Base-by-base conservation (phyloP, 1,140 invertebrate genomes). In the Drosophila ananassae region DNA sequence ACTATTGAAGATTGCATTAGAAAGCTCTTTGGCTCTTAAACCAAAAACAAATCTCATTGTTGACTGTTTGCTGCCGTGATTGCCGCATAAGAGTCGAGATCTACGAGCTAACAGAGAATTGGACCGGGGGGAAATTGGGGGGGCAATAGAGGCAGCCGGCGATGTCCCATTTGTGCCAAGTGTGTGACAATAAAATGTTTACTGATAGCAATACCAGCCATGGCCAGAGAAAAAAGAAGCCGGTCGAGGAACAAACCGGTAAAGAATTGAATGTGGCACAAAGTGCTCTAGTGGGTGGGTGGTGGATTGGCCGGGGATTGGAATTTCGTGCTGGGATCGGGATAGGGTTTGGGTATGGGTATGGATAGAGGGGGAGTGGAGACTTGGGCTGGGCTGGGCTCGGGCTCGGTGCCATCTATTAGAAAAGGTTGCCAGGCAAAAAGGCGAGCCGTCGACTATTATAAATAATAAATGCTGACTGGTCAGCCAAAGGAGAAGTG, bases 381-480 rank as follows among this genome's bases (percentile, higher is more conserved):
- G 22, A 39, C 25, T 55, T 28, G 54, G 39, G 17, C 28, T 28
- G 54, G 39, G 17, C 28, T 37, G 54, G 46, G 21, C 41, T n/a
- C 32, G 54, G 46, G 21, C 41, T n/a, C 32, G 51, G 64, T 87
- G 79, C 68, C 81, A 85, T 81, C 81, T 85, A 85, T 85, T 85
- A 85, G 79, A 77, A 85, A 89, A 89, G 83, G 83, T 85, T 87
- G 48, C 82, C 61, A 69, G 64, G 82, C 82, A 82, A 87, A 84
- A 85, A 75, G 82, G 63, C 80, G 72, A 68, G 66, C 76, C 67
- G 57, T 64, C 83, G 73, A 83, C 84, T 89, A 89, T 89, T 89
- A 89, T 89, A 89, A 89, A 89, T 89, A 89, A 89, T 89, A 89
- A 89, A 89, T 89, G 83, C 83, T 83, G 83, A 89, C 84, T 87